These are phyloP conservation scores for Oenanthe melanoleuca DNA, from an alignment of 2,113 vertebrate species.

Conservation along the genomic window DNA sequence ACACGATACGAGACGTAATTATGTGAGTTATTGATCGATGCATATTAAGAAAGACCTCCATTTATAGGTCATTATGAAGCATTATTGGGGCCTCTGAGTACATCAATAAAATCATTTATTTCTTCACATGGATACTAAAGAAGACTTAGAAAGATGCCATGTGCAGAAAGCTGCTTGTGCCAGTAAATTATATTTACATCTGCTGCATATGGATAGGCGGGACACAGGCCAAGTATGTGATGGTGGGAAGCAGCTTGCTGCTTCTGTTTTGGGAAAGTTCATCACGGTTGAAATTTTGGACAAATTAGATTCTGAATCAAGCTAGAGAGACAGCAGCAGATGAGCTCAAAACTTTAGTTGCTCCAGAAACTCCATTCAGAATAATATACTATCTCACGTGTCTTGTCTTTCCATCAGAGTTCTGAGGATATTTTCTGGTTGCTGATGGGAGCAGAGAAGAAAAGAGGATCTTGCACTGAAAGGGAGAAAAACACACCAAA, in stretches of 20 bases:
- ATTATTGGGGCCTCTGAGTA: conserved; percentile 43
- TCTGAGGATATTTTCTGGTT: neutral
- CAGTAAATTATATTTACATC: conserved; percentile 80
- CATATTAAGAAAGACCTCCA: conserved; percentile 27
- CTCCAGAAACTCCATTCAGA: conserved; percentile 66
- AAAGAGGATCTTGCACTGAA: neutral
- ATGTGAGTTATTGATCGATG: conserved; percentile 51
- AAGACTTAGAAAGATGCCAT: conserved; percentile 75
- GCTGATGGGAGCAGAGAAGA: neutral
- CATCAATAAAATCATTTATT: conserved; percentile 64
- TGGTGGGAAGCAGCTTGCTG: conserved; percentile 81
- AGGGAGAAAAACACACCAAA: neutral
- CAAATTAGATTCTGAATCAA: conserved; percentile 76
- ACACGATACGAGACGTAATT: conserved; percentile 33
- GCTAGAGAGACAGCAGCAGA: conserved; percentile 59
- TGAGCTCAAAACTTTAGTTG: conserved; percentile 70
- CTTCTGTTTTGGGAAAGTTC: conserved; percentile 82
- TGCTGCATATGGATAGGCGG: conserved; percentile 79
- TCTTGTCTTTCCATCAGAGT: neutral
- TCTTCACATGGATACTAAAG: conserved; percentile 71
- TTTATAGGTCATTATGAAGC: conserved; percentile 53
- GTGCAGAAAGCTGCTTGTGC: conserved; percentile 71
- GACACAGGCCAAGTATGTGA: conserved; percentile 77
- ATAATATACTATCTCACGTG: conserved; percentile 2
- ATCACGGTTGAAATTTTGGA: conserved; percentile 74